Percentiles rank a stretch among this genome's conserved stretches.
phyloP scores from a whole-genome alignment of 2,113 vertebrate genomes.

The Crotalus helleri region DNA sequence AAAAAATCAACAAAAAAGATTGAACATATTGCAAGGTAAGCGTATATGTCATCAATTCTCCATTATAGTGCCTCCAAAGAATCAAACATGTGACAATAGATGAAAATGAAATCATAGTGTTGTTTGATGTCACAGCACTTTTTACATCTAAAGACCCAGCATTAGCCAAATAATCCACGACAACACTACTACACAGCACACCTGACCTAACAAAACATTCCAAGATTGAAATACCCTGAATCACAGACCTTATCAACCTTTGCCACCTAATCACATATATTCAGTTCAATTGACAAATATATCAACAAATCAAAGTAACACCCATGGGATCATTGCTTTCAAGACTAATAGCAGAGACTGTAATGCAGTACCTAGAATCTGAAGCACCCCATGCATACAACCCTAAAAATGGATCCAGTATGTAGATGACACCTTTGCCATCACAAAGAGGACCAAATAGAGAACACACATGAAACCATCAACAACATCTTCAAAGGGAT shows the following conservation, averaged over 20 bases:
- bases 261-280: background rate
- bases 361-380: background rate
- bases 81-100: background rate
- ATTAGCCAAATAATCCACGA: background rate
- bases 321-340: background rate
- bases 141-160: background rate
- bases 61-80: background rate
- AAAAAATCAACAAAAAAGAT: background rate
- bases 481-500: background rate
- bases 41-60: background rate
- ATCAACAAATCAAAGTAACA: background rate
- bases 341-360: background rate
- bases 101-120: background rate
- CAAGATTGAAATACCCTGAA: background rate
- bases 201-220: background rate
- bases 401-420: background rate
- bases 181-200: background rate
- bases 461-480: background rate
- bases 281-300: background rate
- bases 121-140: background rate
- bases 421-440: background rate
- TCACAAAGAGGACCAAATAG: background rate
- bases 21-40: background rate
- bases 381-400: background rate
- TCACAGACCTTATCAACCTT: background rate